Conservation (phyloP, 2,888 invertebrate species). For the Achlya flavicornis region DNA sequence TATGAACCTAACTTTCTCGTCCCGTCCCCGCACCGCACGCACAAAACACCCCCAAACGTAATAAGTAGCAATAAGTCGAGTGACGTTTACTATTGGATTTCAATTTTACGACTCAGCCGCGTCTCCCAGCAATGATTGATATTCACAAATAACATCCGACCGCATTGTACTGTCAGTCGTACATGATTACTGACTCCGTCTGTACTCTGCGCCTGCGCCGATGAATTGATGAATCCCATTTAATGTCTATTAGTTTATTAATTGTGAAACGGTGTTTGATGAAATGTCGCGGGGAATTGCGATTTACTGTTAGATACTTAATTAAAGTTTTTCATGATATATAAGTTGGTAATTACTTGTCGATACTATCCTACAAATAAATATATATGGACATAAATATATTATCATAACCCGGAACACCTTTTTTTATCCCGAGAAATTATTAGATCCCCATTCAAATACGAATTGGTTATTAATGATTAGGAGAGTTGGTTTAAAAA, state of each 20-base stretch:
- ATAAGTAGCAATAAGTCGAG: conserved; percentile 61
- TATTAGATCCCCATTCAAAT: no score
- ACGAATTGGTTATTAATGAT: no score
- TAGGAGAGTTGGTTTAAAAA: no score
- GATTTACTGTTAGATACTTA: neutral
- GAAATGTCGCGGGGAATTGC: conserved; percentile 1
- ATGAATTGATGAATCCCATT: conserved; percentile 22
- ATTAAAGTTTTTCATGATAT: neutral
- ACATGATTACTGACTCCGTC: conserved; percentile 25
- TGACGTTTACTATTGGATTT: conserved; percentile 64
- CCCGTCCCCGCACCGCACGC: conserved; percentile 34
- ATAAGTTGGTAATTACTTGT: neutral
- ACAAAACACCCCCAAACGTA: conserved; percentile 33
- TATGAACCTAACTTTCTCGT: conserved; percentile 21
- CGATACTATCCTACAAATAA: neutral
- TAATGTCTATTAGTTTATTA: conserved; percentile 41
- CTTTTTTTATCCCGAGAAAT: no score
- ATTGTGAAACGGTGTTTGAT: conserved; percentile 28
- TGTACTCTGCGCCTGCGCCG: conserved; percentile 17
- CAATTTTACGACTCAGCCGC: conserved; percentile 53
- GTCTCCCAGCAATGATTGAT: conserved; percentile 60
- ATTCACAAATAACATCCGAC: conserved; percentile 53
- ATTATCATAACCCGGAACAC: no score
- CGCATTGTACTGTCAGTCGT: conserved; percentile 58
- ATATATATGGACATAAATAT: no score